Percentiles rank a stretch among this genome's conserved stretches.
Conservation (phyloP, 2,113 vertebrate species). For the Oreamnos americanus region DNA sequence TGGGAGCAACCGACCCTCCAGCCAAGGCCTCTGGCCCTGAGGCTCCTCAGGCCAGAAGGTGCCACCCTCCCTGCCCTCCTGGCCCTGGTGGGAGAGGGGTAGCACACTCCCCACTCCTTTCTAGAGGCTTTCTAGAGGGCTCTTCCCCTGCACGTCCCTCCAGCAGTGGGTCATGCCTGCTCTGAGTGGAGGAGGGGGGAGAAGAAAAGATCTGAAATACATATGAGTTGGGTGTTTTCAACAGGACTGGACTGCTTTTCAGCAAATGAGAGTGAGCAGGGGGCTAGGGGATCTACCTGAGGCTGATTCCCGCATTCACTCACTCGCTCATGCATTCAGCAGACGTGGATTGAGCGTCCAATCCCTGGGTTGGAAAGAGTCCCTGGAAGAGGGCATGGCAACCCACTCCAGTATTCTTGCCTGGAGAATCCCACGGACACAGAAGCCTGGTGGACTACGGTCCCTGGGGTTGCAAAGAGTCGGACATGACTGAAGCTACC, state of each 20-base stretch:
- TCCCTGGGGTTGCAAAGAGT: neutral
- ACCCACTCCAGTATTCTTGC: neutral
- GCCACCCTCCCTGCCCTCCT: neutral
- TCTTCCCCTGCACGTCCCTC: neutral
- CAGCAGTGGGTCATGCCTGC: neutral
- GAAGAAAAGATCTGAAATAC: neutral
- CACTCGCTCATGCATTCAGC: neutral
- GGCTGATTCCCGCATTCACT: neutral
- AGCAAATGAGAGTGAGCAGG: neutral
- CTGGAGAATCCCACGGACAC: neutral
- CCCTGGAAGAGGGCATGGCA: neutral
- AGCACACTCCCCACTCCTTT: neutral
- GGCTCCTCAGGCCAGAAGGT: neutral
- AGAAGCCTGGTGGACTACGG: neutral
- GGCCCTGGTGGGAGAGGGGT: neutral
- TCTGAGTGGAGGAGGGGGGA: neutral
- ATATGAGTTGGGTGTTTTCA: neutral
- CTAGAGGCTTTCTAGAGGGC: neutral
- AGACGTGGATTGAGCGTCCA: neutral
- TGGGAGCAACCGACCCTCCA: neutral
- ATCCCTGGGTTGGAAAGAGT: neutral
- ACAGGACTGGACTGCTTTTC: neutral
- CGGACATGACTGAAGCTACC: neutral
- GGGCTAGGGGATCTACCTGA: neutral
- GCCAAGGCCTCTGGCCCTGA: neutral